Base-by-base conservation (phyloP, 2,888 invertebrate species). In the Cryptocheilus praepositus region DNA sequence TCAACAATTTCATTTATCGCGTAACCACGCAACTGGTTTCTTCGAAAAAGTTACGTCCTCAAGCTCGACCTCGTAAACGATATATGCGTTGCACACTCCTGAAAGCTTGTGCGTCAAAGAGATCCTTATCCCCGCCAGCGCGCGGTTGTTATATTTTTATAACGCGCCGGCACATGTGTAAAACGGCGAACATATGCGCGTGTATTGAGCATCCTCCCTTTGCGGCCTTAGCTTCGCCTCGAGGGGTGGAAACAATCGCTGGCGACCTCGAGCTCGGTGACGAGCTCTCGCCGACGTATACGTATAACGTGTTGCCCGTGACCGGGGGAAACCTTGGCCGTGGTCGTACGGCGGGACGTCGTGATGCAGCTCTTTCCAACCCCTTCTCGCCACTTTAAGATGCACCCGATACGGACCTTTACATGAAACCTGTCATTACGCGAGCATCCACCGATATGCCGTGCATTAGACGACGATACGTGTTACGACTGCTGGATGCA, bases 291-390 rank as follows among this genome's bases (percentile, higher is more conserved):
- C 58, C 65, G 49, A 67, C 69, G 73, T 25, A 25, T 25, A 25
- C 25, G 36, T 80, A 80, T 76, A 79, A 78, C 79, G 81, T 77
- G 77, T 83, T 83, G 85, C 87, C 87, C 88, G 87, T 87, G 87
- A 87, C 87, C 88, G 86, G 77, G 69, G 77, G 80, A 71, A 84
- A 85, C 86, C 88, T 88, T 88, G 88, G 83, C 87, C 85, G 85
- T 88, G 86, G 86, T 83, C 83, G 73, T 71, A 64, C 70, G 73
- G 67, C 76, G 76, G 70, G 36, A 11, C 36, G 77, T 80, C 81
- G 80, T 71, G 81, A 85, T 83, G 85, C 85, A 84, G 78, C 83
- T 85, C 83, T 78, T 79, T 70, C 63, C 43, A 45, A 71, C 77
- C 77, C 61, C 67, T 58, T 55, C 58, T 25, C 25, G 25, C 25